Conservation (phyloP, 2,113 vertebrate species). For the Gulo gulo region DNA sequence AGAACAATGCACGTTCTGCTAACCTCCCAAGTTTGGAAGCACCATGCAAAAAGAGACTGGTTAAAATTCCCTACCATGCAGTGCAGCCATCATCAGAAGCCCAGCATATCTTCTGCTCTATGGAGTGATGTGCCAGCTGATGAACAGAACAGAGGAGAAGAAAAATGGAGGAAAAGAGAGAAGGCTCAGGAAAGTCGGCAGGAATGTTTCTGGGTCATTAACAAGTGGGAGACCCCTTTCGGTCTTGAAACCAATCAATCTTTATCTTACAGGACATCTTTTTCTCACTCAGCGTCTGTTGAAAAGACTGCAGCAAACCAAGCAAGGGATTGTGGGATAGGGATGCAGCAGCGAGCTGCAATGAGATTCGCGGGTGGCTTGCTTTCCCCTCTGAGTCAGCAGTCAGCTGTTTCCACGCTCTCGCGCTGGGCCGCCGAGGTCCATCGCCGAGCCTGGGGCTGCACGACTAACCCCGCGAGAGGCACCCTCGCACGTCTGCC, state of each 20-base stretch:
- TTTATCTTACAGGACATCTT: slow-evolving; percentile 84
- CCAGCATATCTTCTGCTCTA: slow-evolving; percentile 77
- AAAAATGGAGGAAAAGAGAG: slow-evolving; percentile 80
- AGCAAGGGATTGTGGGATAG: slow-evolving; percentile 89
- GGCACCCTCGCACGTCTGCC: slow-evolving; percentile 49
- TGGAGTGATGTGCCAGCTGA: slow-evolving; percentile 79
- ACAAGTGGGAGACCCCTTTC: slow-evolving; percentile 82
- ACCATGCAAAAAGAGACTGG: slow-evolving; percentile 63
- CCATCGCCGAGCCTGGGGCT: slow-evolving; percentile 69
- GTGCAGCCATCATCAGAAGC: slow-evolving; percentile 79
- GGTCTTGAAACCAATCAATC: slow-evolving; percentile 81
- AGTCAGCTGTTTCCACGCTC: slow-evolving; percentile 83
- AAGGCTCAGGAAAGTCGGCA: slow-evolving; percentile 81
- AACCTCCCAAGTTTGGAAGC: slow-evolving; percentile 73
- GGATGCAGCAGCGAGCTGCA: slow-evolving; percentile 88
- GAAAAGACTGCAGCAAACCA: slow-evolving; percentile 90
- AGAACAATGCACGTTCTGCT: slow-evolving; percentile 79
- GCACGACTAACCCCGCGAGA: slow-evolving; percentile 66
- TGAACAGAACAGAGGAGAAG: slow-evolving; percentile 78
- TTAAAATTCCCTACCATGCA: slow-evolving; percentile 79
- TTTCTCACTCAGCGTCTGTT: slow-evolving; percentile 83
- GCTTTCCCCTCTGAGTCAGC: slow-evolving; percentile 84
- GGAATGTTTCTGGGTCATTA: slow-evolving; percentile 81
- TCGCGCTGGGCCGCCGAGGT: slow-evolving; percentile 72
- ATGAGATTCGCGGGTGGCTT: slow-evolving; percentile 83